A percentile compares a stretch with the other conserved stretches of the same genome.
These are phyloP conservation scores for Zophobas atratus DNA, from an alignment of 1,140 invertebrate genomes.

Conservation along the genomic window DNA sequence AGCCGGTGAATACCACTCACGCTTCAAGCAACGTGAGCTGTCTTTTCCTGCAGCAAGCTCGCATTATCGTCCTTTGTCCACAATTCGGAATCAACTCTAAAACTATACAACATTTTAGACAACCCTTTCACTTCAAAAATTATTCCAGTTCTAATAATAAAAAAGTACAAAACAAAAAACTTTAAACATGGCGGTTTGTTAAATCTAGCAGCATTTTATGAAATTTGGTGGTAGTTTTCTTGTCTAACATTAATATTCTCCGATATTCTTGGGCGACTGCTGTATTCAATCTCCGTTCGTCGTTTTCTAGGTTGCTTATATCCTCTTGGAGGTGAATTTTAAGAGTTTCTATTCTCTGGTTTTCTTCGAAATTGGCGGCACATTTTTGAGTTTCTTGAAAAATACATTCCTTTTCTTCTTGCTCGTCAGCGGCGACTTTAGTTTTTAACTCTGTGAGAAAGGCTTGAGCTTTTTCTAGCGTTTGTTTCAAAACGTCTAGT, in stretches of 20 bases:
- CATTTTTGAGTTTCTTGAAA: not conserved
- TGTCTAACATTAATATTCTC: not conserved
- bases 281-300: not conserved
- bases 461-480: not conserved
- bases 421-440: not conserved
- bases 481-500: not conserved
- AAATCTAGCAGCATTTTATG: not conserved
- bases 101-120: not conserved
- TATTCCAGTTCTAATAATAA: not conserved
- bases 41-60: constrained; percentile 24
- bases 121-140: not conserved
- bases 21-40: constrained; percentile 54
- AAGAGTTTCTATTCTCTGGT: not conserved
- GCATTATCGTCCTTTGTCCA: constrained; percentile 39
- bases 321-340: not conserved
- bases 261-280: not conserved
- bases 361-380: not conserved
- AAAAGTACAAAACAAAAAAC: not conserved
- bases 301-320: not conserved
- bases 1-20: constrained; percentile 41
- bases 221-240: not conserved
- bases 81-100: not conserved
- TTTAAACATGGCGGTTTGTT: not conserved
- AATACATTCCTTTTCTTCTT: not conserved
- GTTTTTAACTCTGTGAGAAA: not conserved